Base-by-base conservation (phyloP, 2,888 invertebrate genomes). In the Caenorhabditis angaria region DNA sequence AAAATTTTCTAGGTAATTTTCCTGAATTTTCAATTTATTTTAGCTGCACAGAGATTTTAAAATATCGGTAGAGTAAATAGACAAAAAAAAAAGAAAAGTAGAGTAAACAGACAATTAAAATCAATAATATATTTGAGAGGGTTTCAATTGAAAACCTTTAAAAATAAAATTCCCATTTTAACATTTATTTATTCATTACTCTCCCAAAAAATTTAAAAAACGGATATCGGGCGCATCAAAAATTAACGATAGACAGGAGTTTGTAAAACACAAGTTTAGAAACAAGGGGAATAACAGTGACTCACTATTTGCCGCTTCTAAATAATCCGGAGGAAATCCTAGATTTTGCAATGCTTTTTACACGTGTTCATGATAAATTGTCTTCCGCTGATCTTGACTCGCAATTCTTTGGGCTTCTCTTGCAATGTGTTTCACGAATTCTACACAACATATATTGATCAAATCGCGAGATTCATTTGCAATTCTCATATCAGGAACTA, bases 291-390 rank as follows among this genome's bases (percentile, higher is more conserved):
- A 57, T 2, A 27, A 32, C 58, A 41, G 20, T 41, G 8, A 41
- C n/a, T n/a, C 97, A 41, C 94, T 93, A 88, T 96, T 94, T 1
- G 97, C 97, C 88, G 97, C 97, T 70, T 94, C 92, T 85, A 93
- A 93, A 87, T 97, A 99, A 65, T 84, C 85, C 12, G 81, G 54
- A 1, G 81, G 93, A 92, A 89, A 99, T 0, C 97, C 95, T 67
- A 95, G 90, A 88, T 93, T 92, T 75, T 94, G 94, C 65, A 96
- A 89, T 22, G 95, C 86, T 78, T 84, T 85, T 62, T 83, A 82
- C 14, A 87, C 86, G 57, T 87, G 85, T 60, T 87, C 85, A 70
- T 87, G 85, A 61, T 85, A 86, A 60, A 87, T 87, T 28, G 87
- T 87, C 63, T 87, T 87, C 24, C 86, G 70, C 65, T 86, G 85